A percentile compares a stretch with the other conserved stretches of the same genome.
phyloP scores from a whole-genome alignment of 2,113 vertebrate species.

The Columba janthina region DNA sequence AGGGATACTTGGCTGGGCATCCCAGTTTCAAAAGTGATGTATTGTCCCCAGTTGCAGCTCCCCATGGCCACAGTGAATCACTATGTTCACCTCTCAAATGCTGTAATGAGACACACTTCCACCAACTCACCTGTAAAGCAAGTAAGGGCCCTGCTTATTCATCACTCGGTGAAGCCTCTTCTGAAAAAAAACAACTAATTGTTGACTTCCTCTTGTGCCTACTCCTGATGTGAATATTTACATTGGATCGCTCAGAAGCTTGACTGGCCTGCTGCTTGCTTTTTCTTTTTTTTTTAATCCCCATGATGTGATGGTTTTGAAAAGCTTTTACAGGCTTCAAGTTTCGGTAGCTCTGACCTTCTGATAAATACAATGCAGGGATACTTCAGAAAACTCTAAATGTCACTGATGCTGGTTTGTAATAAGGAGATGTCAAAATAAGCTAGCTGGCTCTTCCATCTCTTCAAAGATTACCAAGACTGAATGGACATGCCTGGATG shows the following conservation, averaged over 20 bases:
- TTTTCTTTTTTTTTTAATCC: background rate
- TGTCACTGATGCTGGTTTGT: slow-evolving; percentile 13
- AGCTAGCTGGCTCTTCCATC: background rate
- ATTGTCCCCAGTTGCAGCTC: background rate
- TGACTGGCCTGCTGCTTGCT: background rate
- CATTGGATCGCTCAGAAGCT: background rate
- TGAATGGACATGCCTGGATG: slow-evolving; percentile 65
- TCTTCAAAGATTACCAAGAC: slow-evolving; percentile 44
- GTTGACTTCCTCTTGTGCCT: background rate
- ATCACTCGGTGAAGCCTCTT: background rate
- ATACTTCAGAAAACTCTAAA: background rate
- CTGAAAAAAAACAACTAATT: background rate
- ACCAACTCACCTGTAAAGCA: background rate
- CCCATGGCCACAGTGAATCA: background rate
- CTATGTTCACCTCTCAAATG: background rate
- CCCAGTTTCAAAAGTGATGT: background rate
- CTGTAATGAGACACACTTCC: background rate
- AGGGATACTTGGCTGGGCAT: background rate
- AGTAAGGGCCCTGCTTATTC: background rate
- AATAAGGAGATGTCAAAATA: slow-evolving; percentile 17
- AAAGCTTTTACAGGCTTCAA: background rate
- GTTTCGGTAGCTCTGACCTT: background rate
- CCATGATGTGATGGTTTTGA: background rate
- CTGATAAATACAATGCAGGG: background rate
- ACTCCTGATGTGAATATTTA: background rate